Evolutionary conservation across 2,113 vertebrate genomes (phyloP), one percentile per base, ranked within the genome.

Genomic region (Alces alces): DNA sequence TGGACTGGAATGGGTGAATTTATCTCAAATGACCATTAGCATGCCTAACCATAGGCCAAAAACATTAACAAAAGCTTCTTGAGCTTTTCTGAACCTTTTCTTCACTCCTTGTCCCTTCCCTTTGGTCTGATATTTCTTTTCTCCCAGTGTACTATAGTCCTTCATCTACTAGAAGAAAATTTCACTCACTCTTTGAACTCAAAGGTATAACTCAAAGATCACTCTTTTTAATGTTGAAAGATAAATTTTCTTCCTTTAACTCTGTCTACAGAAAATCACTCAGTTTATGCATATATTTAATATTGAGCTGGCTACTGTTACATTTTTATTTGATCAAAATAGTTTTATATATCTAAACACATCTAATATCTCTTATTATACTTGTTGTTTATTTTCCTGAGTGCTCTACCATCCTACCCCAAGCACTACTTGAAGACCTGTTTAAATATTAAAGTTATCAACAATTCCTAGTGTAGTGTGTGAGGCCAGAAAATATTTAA

Each of bases 171-270:
- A 6, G 25, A 6, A 76, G 36, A 43, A 60, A 89, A 17, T 50
- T 50, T 33, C 14, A 57, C 15, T 17, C 28, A 83, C 21, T 7
- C 21, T 28, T 92, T 14, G 6, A 80, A 61, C 54, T 27, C 19
- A 90, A 54, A 54, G 14, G 39, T 50, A 33, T 10, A 91, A 87
- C 14, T 14, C 10, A 39, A 90, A 80, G 14, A 30, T 73, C 52
- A 73, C 2, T 21, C 57, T 87, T 70, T 60, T 57, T 39, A 92
- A n/a, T 95, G 43, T 23, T 60, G 7, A 88, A 92, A 95, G 58
- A 52, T 50, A n/a, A 39, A 2, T 52, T 88, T 43, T 10, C 1
- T 28, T 2, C 25, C 39, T 82, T 16, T 80, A 80, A 79, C 12
- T 70, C 28, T 21, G 15, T 57, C 16, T 10, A 78, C 14, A 76